Percentiles rank a stretch among this genome's conserved stretches.
Conservation (phyloP, 2,113 vertebrate genomes). For the Emydocephalus ijimae region DNA sequence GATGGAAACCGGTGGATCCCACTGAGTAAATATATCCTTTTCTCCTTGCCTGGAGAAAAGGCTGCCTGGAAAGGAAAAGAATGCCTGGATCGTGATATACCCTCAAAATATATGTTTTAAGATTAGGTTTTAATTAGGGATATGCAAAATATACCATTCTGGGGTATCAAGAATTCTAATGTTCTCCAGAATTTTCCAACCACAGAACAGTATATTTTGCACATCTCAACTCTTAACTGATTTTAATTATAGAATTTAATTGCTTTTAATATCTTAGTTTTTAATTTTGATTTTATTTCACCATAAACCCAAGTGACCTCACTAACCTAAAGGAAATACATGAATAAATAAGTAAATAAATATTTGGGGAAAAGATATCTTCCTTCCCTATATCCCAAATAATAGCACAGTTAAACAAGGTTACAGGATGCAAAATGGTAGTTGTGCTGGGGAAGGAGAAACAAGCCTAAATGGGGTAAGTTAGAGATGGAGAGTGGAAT, state of each 20-base stretch:
- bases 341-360: neutral
- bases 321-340: neutral
- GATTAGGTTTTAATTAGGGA: neutral
- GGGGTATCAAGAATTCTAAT: neutral
- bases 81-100: neutral
- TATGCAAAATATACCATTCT: neutral
- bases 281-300: neutral
- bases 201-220: neutral
- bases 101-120: neutral
- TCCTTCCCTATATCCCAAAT: neutral
- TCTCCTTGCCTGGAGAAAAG: too few species aligned
- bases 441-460: neutral
- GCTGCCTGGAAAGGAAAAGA: too few species aligned
- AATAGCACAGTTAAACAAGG: neutral
- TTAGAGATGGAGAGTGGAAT: neutral
- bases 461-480: neutral
- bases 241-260: neutral
- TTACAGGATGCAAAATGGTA: neutral
- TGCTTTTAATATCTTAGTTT: neutral
- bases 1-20: neutral
- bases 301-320: neutral
- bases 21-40: neutral
- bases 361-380: neutral
- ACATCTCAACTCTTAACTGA: neutral
- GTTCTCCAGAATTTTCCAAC: neutral